Conservation (phyloP, 2,888 invertebrate species). For the Nymphalis polychloros region DNA sequence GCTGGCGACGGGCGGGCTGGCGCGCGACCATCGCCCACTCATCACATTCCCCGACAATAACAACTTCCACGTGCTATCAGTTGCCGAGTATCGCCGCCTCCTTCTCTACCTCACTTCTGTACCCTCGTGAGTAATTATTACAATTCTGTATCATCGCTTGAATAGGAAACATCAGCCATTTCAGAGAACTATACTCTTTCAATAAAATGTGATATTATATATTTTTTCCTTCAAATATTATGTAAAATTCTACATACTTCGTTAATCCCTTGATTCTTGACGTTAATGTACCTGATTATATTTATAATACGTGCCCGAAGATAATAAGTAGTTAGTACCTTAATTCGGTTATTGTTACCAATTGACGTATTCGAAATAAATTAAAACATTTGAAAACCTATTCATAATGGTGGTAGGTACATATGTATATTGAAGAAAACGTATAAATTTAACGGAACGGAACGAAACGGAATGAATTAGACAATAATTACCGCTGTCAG, state of each 20-base stretch:
- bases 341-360: too few species aligned
- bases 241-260: too few species aligned
- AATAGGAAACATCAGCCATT: not conserved
- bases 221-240: too few species aligned
- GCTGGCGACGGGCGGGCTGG: conserved; percentile 95
- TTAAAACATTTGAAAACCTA: too few species aligned
- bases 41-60: conserved; percentile 97
- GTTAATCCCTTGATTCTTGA: too few species aligned
- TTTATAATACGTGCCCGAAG: too few species aligned
- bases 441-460: conserved; percentile 35
- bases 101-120: conserved; percentile 97
- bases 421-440: not conserved
- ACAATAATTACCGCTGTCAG: conserved; percentile 34
- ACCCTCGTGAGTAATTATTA: conserved; percentile 90
- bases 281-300: too few species aligned
- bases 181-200: too few species aligned
- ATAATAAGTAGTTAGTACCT: too few species aligned
- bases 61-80: conserved; percentile 90
- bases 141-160: not conserved
- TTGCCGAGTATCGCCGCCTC: conserved; percentile 94
- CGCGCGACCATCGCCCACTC: conserved; percentile 95
- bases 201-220: too few species aligned
- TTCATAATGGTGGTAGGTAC: too few species aligned
- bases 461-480: conserved; percentile 36
- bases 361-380: too few species aligned